Evolutionary conservation across 2,888 invertebrate species (phyloP), one percentile per base, ranked within the genome.

Genomic region (Drosophila buzzatii): DNA sequence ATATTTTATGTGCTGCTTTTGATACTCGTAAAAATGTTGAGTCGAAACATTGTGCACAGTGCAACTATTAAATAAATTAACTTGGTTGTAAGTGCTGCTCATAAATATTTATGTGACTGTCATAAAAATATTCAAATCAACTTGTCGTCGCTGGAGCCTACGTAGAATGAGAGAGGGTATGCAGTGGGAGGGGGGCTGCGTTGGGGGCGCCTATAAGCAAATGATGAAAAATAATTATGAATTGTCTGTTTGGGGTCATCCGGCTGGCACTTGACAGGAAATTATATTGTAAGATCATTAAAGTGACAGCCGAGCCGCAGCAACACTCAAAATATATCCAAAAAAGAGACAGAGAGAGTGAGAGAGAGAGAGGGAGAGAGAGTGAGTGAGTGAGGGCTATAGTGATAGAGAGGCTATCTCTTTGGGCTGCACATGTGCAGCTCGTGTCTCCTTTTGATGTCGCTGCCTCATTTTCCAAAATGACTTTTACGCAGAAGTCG

Each of bases 401-500:
- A 18, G 33, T 8, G 31, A 3, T 14, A 18, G 20, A 16, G 33
- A 0, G 5, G 59, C 55, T 65, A 76, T 70, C 80, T 82, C 74
- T 70, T 63, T 49, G 61, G 62, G 44, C 74, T 56, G 64, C 73
- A 80, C 85, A 85, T 84, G 81, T 85, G 82, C 85, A 83, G 56
- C 73, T 77, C 23, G 20, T 57, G 76, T 70, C 66, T 49, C 78
- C 70, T 81, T 81, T 78, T 81, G 79, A 83, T 63, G 71, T 83
- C 37, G 68, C 37, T 70, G 69, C 70, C 78, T 80, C 78, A 73
- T 73, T 76, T 65, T 70, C 67, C 51, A 76, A 71, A 85, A 84
- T 85, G 82, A 85, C 80, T 86, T 86, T 89, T 88, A 82, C 84
- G 72, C 82, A 84, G 88, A 88, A 88, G 79, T 84, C 88, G 82